Conservation (phyloP, 2,888 invertebrate genomes). For the Caenorhabditis sp. region DNA sequence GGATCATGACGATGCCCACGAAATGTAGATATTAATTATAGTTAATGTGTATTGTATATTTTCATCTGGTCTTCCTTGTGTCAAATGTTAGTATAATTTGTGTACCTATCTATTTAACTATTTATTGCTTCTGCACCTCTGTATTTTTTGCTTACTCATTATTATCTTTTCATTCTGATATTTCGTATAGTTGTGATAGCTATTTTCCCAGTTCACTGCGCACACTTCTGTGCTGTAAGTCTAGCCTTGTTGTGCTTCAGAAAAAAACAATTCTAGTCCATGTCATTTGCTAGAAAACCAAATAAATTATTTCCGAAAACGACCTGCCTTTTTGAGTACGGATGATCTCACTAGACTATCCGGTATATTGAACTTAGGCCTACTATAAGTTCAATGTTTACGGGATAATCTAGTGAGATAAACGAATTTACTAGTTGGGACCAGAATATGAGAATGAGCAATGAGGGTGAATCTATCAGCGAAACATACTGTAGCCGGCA, state of each 20-base stretch:
- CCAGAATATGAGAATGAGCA: not conserved
- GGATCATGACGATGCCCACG: conserved; percentile 63
- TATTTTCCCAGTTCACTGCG: conserved; percentile 8
- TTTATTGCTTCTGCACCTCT: not conserved
- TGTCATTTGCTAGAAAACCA: not conserved
- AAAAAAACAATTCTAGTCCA: not conserved
- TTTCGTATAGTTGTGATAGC: conserved; percentile 42
- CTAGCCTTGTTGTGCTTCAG: not conserved
- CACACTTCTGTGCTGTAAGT: conserved; percentile 13
- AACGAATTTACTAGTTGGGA: not conserved
- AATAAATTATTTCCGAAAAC: not conserved
- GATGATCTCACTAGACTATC: conserved; percentile 27
- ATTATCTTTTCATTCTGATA: conserved; percentile 14
- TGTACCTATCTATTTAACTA: not conserved
- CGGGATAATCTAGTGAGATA: conserved; percentile 15
- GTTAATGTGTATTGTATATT: not conserved
- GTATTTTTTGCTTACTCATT: conserved; percentile 3
- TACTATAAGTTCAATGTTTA: conserved; percentile 19
- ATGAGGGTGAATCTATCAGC: not conserved
- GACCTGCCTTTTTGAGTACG: not conserved
- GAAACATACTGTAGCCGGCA: conserved; percentile 22
- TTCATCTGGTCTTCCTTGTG: not conserved
- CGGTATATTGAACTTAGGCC: conserved; percentile 48
- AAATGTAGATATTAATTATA: conserved; percentile 17
- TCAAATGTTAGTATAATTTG: conserved; percentile 12